Evolutionary conservation across 2,797 vertebrate genomes (phyloP), one percentile per base, ranked within the genome.

Genomic region (Pogonophryne albipinna): DNA sequence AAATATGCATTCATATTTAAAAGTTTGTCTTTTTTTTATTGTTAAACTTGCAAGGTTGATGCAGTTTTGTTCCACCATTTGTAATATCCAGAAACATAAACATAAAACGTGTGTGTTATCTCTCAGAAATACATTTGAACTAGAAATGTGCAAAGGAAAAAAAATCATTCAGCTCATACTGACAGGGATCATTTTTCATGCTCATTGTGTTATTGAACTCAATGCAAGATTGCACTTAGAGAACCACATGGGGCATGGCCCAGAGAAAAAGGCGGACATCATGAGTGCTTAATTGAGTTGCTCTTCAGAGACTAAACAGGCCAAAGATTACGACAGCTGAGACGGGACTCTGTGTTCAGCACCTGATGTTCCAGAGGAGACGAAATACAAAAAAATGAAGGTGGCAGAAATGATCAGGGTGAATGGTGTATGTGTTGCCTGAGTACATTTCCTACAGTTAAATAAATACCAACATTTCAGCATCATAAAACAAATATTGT

Each of bases 281-380:
- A 50, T 7, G 51, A 19, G 62, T 58, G 38, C 76, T 82, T 69
- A 81, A 87, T 81, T 83, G 55, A 86, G 76, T 76, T 61, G 57
- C 68, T 74, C 73, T 64, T 67, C 34, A 45, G 55, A 76, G 55
- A 49, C 73, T 52, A 83, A 63, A 50, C 23, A 12, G 6, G 55
- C 62, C 19, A 47, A 79, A 79, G 67, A 55, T 69, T 65, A 71
- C 0, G 15, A 45, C 46, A 62, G 38, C 57, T 31, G 68, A 70
- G 55, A 66, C 14, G 27, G 52, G 27, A 47, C 52, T 73, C 57
- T 49, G 58, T 45, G 59, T 73, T 41, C 57, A 65, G 19, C 13
- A 64, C 9, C 44, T 11, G 11, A 71, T 38, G 44, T 46, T 42
- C 11, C 27, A 19, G 9, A 61, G n/a, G 70, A 57, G 31, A 14